Conservation (phyloP, 2,888 invertebrate species). For the Syrista parreyssii region DNA sequence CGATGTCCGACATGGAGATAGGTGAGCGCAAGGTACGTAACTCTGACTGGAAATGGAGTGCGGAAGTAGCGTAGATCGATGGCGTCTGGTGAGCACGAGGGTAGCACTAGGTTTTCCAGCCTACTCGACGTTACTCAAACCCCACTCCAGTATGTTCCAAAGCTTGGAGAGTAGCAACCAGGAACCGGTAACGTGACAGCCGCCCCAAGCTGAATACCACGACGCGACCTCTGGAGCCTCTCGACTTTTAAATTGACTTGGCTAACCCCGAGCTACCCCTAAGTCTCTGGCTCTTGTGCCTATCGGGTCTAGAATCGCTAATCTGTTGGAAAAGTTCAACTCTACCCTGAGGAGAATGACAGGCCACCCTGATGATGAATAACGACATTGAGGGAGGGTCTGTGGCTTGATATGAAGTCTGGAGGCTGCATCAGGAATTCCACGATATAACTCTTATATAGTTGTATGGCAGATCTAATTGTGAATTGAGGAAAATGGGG, state of each 20-base stretch:
- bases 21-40: background rate
- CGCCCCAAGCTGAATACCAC: background rate
- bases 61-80: constrained; percentile 26
- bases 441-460: background rate
- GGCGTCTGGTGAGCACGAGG: constrained; percentile 23
- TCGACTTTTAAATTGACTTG: background rate
- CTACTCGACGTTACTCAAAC: background rate
- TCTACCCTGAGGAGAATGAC: background rate
- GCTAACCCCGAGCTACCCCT: background rate
- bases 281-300: background rate
- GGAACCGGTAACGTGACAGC: background rate
- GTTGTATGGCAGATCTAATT: background rate
- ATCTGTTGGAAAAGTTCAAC: background rate
- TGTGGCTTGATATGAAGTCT: background rate
- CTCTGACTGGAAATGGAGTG: constrained; percentile 17
- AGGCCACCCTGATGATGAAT: background rate
- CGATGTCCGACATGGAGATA: background rate
- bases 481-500: background rate
- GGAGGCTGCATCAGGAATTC: background rate
- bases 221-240: background rate
- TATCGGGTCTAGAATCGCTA: background rate
- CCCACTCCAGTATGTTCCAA: background rate
- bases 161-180: background rate
- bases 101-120: background rate
- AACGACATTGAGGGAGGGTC: background rate